Percentiles rank a stretch among this genome's conserved stretches.
These are phyloP conservation scores for Piscicola geometra DNA, from an alignment of 2,888 invertebrate genomes.

Conservation along the genomic window DNA sequence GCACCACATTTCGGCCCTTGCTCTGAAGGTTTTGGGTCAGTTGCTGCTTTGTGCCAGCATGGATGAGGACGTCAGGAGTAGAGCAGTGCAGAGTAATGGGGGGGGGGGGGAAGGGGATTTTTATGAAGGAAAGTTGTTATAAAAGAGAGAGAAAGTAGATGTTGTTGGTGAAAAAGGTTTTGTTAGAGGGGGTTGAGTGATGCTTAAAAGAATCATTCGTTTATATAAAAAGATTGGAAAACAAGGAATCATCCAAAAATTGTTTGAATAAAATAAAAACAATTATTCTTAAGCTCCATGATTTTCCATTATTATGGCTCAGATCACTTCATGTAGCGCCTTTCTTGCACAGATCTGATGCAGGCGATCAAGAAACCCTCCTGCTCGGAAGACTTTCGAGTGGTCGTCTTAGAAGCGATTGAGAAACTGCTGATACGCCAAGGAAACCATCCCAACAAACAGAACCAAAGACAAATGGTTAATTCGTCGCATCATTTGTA, in stretches of 20 bases:
- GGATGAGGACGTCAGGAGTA: background rate
- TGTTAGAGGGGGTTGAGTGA: background rate
- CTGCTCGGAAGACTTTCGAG: background rate
- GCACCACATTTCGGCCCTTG: background rate
- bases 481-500: background rate
- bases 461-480: background rate
- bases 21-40: background rate
- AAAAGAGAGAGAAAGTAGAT: background rate
- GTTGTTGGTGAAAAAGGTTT: background rate
- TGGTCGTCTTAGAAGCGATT: background rate
- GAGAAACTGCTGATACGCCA: background rate
- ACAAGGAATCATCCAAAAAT: too few species aligned
- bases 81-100: slow-evolving; percentile 1
- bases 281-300: too few species aligned
- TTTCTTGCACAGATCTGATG: background rate
- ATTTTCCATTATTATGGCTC: too few species aligned
- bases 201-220: background rate
- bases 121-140: too few species aligned
- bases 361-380: background rate
- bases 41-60: background rate
- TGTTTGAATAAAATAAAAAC: too few species aligned
- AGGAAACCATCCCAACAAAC: slow-evolving; percentile 8
- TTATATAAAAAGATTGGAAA: too few species aligned
- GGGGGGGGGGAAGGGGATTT: background rate
- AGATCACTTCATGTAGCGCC: too few species aligned